Conservation (phyloP, 2,113 vertebrate genomes). For the Tyrannus savana region DNA sequence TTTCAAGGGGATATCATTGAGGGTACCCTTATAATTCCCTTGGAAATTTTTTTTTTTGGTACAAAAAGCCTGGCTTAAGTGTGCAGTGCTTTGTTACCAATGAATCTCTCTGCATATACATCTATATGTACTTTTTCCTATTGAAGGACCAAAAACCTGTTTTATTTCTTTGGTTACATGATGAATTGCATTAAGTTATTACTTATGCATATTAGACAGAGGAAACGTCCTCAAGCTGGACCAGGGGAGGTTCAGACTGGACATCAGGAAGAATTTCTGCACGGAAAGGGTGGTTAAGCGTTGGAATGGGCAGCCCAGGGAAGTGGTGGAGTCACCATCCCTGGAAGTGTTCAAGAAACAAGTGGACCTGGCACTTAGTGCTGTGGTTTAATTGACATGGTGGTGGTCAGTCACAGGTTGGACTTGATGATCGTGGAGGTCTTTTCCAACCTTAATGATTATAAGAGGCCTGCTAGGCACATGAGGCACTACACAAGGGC, state of each 20-base stretch:
- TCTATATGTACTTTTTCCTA: background rate
- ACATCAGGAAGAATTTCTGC: background rate
- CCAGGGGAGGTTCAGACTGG: background rate
- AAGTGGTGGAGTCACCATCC: background rate
- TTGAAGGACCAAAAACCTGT: background rate
- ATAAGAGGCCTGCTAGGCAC: background rate
- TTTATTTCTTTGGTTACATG: background rate
- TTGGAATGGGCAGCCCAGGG: background rate
- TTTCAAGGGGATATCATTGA: background rate
- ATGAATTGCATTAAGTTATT: background rate
- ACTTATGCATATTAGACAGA: background rate
- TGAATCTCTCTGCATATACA: background rate
- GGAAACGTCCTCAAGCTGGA: background rate
- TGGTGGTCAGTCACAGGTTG: background rate
- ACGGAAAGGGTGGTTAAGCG: background rate
- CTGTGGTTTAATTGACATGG: background rate
- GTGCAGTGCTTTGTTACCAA: background rate
- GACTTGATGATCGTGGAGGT: background rate
- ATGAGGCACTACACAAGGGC: background rate
- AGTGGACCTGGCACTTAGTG: background rate
- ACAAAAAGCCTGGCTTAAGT: background rate
- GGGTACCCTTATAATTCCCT: background rate
- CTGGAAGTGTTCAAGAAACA: background rate
- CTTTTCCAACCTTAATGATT: background rate
- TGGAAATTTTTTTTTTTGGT: background rate